Evolutionary conservation across 2,113 vertebrate species (phyloP).

Genomic region (Phalacrocorax carbo): DNA sequence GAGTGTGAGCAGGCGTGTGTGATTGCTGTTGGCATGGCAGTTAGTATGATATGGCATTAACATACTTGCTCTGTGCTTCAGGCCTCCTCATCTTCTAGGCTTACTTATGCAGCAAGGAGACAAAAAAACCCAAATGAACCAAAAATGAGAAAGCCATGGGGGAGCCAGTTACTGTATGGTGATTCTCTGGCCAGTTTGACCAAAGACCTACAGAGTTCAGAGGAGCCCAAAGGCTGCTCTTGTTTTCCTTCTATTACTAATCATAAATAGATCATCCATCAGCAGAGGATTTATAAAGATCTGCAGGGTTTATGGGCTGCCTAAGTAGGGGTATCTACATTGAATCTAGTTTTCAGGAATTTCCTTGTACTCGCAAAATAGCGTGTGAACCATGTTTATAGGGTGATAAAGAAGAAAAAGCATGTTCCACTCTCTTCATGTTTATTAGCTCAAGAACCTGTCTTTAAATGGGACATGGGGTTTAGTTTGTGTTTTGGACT

Average conservation of each 20-base stretch:
- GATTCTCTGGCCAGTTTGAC: neutral
- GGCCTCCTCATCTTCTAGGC: neutral
- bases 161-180: fast-evolving
- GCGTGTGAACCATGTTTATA: neutral
- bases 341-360: neutral
- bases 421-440: neutral
- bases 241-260: neutral
- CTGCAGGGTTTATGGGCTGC: neutral
- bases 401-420: neutral
- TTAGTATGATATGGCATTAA: conserved; percentile 20
- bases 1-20: neutral
- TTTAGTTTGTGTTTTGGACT: neutral
- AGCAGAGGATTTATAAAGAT: neutral
- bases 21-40: conserved; percentile 35
- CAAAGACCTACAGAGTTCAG: neutral
- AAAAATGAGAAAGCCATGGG: neutral
- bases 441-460: neutral
- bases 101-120: neutral
- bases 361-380: neutral
- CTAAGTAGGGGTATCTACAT: neutral
- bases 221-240: neutral
- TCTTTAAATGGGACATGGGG: neutral
- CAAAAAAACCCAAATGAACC: neutral
- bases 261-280: neutral
- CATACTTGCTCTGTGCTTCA: neutral